Conservation (phyloP, 2,888 invertebrate species). For the Allygus modestus region DNA sequence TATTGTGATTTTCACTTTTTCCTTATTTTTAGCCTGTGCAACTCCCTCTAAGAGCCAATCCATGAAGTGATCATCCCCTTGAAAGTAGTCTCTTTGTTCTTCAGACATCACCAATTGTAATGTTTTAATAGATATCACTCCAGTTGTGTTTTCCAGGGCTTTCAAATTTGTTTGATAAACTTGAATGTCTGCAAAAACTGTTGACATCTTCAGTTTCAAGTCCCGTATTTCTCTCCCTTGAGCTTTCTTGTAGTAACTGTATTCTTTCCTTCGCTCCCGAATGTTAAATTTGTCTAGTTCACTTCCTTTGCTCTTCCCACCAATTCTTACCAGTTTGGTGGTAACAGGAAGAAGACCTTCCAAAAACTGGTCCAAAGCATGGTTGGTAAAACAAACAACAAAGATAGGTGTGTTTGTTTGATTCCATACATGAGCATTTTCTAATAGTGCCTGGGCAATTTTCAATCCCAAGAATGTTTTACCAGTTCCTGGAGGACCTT, state of each 20-base stretch:
- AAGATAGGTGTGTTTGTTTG: slow-evolving; percentile 81
- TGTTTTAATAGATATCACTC: slow-evolving; percentile 52
- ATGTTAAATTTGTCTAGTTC: slow-evolving; percentile 56
- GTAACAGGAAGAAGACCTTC: slow-evolving; percentile 82
- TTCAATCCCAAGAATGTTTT: slow-evolving; percentile 89
- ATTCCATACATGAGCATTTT: slow-evolving; percentile 76
- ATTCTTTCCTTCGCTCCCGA: slow-evolving; percentile 46
- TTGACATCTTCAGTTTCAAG: slow-evolving; percentile 30
- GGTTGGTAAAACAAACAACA: slow-evolving; percentile 90
- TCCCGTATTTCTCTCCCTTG: slow-evolving; percentile 12
- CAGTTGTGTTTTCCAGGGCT: slow-evolving; percentile 42
- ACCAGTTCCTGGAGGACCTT: slow-evolving; percentile 94
- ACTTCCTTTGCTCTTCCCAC: slow-evolving; percentile 72
- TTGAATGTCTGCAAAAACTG: slow-evolving; percentile 45
- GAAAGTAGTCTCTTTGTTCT: slow-evolving; percentile 8
- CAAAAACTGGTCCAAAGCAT: slow-evolving; percentile 91
- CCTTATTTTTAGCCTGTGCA: background rate
- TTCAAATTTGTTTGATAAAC: slow-evolving; percentile 40
- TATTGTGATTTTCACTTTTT: slow-evolving; percentile 47
- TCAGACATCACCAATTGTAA: slow-evolving; percentile 27
- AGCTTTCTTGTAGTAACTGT: slow-evolving; percentile 43
- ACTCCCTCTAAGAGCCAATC: slow-evolving; percentile 60
- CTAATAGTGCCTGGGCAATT: slow-evolving; percentile 82
- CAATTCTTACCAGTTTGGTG: slow-evolving; percentile 81
- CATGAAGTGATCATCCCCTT: slow-evolving; percentile 42